Conservation (phyloP, 2,113 vertebrate genomes). For the Furnarius figulus region DNA sequence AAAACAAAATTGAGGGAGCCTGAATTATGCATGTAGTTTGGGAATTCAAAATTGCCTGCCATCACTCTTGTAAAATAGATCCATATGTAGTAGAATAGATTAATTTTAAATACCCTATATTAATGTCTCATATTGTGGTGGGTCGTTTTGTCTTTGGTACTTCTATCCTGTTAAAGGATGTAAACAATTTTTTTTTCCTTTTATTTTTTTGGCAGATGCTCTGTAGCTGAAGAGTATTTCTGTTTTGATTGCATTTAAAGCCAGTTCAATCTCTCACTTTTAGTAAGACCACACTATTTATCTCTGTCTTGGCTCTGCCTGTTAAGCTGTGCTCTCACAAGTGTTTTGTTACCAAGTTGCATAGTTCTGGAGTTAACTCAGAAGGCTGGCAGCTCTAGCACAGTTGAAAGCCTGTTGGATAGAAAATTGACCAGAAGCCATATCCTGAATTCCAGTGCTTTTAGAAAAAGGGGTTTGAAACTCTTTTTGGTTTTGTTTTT, state of each 20-base stretch:
- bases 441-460: not conserved
- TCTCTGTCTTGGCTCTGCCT: conserved; percentile 1
- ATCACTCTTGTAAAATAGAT: not conserved
- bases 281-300: not conserved
- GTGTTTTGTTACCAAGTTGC: conserved; percentile 31
- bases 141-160: not conserved
- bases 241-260: conserved; percentile 4
- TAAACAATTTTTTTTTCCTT: not conserved
- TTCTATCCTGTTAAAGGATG: not conserved
- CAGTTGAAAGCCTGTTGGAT: not conserved
- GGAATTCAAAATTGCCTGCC: not conserved
- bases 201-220: not conserved
- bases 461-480: not conserved
- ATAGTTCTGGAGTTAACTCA: conserved; percentile 26
- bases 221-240: not conserved
- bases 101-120: not conserved
- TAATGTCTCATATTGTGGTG: not conserved
- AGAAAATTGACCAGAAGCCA: not conserved
- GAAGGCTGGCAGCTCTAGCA: not conserved
- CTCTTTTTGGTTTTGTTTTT: no score
- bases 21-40: not conserved
- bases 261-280: not conserved
- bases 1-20: not conserved
- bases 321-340: conserved; percentile 17
- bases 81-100: not conserved